Evolutionary conservation across 2,888 invertebrate genomes (phyloP), one percentile per base, ranked within the genome.

Genomic region (Scaptomyza polygonia): DNA sequence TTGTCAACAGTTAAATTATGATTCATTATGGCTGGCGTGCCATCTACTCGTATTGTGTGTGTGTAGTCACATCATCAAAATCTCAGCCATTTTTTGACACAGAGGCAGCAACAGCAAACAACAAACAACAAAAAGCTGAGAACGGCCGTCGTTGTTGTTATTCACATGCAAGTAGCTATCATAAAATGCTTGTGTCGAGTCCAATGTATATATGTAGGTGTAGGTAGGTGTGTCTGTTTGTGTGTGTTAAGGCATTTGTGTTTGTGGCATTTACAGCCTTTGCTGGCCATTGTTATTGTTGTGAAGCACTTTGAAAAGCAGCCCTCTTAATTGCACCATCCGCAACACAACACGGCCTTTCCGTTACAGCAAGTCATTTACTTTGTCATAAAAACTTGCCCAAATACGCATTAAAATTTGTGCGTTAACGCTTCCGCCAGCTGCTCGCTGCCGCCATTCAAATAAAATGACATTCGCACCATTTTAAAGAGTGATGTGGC

Each of bases 1-100:
- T 67, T 77, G 79, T 75, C 79, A 79, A 77, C 77, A 79, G 76
- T 77, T 48, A 75, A 77, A 79, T 77, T 75, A 73, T 77, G 77
- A 76, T 77, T 75, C 77, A 75, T 77, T 79, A 79, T 72, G 72
- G 72, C 67, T 40, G 55, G 67, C 77, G 58, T 66, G 66, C 61
- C 66, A 66, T 44, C 73, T 67, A 32, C 48, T 32, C 32, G n/a
- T n/a, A 77, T 76, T 73, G 73, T 73, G 77, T 73, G 72, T 73
- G 73, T 73, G 77, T 73, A 77, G 73, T 72, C 73, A 67, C 67
- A 77, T 73, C 77, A 73, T 73, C 73, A 77, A 73, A 73, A 71
- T 73, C 72, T 71, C 62, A 77, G 48, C 61, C 76, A 69, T 56
- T 69, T 56, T 69, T 72, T 74, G 65, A 75, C 75, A 51, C 59